Percentiles rank a stretch among this genome's conserved stretches.
Conservation (phyloP, 2,888 invertebrate species). For the Plagodis dolabraria region DNA sequence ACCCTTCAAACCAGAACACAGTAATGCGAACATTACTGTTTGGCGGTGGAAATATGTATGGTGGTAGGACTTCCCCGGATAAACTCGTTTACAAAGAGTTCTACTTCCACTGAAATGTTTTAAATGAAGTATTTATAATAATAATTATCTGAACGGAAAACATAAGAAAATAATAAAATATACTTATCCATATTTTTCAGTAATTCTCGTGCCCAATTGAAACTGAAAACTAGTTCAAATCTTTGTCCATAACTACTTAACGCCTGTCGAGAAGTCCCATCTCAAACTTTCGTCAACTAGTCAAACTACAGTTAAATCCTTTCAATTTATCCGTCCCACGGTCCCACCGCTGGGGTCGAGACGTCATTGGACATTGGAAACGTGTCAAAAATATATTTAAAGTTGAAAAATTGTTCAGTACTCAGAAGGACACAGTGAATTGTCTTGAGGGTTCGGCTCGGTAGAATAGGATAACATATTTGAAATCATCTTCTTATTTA, state of each 20-base stretch:
- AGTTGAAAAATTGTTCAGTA: slow-evolving; percentile 34
- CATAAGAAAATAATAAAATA: too few relatives aligned
- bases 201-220: neutral
- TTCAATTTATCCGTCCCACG: slow-evolving; percentile 54
- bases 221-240: slow-evolving; percentile 16
- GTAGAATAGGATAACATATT: neutral
- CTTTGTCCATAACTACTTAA: slow-evolving; percentile 37
- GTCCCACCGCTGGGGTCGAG: slow-evolving; percentile 58
- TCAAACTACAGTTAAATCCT: slow-evolving; percentile 63
- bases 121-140: too few relatives aligned
- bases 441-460: neutral
- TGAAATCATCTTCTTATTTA: too few relatives aligned
- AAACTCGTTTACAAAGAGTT: too few relatives aligned
- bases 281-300: slow-evolving; percentile 36
- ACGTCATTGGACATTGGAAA: slow-evolving; percentile 44
- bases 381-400: slow-evolving; percentile 42
- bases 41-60: too few relatives aligned
- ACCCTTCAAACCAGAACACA: too few relatives aligned
- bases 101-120: too few relatives aligned
- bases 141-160: too few relatives aligned
- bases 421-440: slow-evolving; percentile 1
- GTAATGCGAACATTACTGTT: too few relatives aligned
- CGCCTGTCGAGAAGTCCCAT: slow-evolving; percentile 28
- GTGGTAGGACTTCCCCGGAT: too few relatives aligned
- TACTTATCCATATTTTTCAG: too few relatives aligned